These are phyloP conservation scores for Drosophila neocordata DNA, from an alignment of 1,140 invertebrate genomes.

Conservation along the genomic window DNA sequence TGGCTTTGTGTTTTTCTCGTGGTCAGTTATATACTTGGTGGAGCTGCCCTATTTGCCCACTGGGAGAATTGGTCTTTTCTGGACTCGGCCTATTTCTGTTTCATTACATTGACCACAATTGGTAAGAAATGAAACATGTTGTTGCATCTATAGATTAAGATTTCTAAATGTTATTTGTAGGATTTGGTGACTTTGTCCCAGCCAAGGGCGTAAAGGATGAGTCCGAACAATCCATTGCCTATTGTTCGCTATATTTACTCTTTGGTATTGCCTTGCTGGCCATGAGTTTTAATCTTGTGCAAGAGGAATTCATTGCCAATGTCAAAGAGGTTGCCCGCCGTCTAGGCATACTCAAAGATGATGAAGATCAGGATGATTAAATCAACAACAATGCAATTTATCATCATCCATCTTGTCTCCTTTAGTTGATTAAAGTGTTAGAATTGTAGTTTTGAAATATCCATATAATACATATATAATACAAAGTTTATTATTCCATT, in stretches of 20 bases:
- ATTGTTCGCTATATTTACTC: conserved; percentile 95
- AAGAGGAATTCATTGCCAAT: conserved; percentile 94
- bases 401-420: too few species aligned
- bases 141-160: neutral
- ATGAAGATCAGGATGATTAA: conserved; percentile 83
- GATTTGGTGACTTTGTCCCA: conserved; percentile 97
- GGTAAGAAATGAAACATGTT: conserved; percentile 82
- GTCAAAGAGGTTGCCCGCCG: conserved; percentile 92
- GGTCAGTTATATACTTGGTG: conserved; percentile 93
- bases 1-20: conserved; percentile 95
- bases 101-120: conserved; percentile 97
- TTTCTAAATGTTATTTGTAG: conserved; percentile 59
- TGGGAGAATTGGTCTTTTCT: conserved; percentile 96
- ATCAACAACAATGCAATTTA: too few species aligned
- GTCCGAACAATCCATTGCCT: conserved; percentile 91
- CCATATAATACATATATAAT: neutral
- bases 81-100: conserved; percentile 97
- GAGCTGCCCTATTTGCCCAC: conserved; percentile 91
- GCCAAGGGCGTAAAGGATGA: conserved; percentile 89
- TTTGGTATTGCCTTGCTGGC: conserved; percentile 98
- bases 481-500: conserved; percentile 4
- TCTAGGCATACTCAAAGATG: conserved; percentile 93
- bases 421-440: neutral
- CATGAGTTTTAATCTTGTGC: conserved; percentile 99
- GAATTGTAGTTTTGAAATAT: neutral